Evolutionary conservation across 2,797 vertebrate species (phyloP).

Genomic region (Pantherophis vulpinus): DNA sequence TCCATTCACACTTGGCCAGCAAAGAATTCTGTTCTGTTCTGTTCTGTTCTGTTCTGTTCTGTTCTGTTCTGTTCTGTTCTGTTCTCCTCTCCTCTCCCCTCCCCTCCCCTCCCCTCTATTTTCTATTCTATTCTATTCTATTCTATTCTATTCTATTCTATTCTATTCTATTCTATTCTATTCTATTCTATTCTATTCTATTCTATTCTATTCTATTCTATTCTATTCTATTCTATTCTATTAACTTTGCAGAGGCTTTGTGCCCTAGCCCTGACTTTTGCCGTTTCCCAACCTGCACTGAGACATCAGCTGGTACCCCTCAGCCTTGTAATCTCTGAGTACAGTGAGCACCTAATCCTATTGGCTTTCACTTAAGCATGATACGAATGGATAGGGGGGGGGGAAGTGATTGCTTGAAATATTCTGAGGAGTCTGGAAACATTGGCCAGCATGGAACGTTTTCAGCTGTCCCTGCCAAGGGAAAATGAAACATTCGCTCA

Average conservation of each 20-base stretch:
- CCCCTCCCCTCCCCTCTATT: too few relatives aligned
- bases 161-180: too few relatives aligned
- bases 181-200: too few relatives aligned
- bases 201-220: rapidly evolving
- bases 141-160: too few relatives aligned
- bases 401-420: neutral
- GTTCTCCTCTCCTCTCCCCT: too few relatives aligned
- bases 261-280: neutral
- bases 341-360: neutral
- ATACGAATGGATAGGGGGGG: neutral
- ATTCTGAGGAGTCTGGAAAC: neutral
- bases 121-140: too few relatives aligned
- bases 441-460: neutral
- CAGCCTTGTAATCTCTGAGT: neutral
- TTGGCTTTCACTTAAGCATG: neutral
- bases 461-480: neutral
- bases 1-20: too few relatives aligned
- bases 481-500: neutral
- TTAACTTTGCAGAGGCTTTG: neutral
- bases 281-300: neutral
- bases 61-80: too few relatives aligned
- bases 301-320: neutral
- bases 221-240: too few relatives aligned
- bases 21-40: too few relatives aligned
- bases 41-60: too few relatives aligned